Evolutionary conservation across 2,888 invertebrate genomes (phyloP).

Genomic region (Lymantria monacha): DNA sequence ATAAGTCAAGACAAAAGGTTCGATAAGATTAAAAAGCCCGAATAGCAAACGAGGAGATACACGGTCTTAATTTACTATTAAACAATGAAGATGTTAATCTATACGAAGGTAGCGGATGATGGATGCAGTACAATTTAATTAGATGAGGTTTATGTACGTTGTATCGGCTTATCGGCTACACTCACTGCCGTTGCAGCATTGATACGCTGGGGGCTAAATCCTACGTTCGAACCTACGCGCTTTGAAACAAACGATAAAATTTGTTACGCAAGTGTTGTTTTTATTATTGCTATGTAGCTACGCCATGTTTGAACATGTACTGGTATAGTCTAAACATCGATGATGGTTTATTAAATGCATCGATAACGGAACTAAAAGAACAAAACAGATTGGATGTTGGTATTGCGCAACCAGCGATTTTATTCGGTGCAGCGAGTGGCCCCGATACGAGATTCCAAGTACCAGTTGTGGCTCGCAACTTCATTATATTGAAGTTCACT

Average conservation of each 20-base stretch:
- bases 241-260: slow-evolving; percentile 31
- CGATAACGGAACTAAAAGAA: slow-evolving; percentile 61
- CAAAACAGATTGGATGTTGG: slow-evolving; percentile 51
- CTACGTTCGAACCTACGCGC: slow-evolving; percentile 45
- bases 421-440: slow-evolving; percentile 58
- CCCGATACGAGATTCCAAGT: slow-evolving; percentile 49
- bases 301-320: slow-evolving; percentile 38
- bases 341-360: slow-evolving; percentile 52
- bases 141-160: slow-evolving; percentile 71
- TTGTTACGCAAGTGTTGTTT: slow-evolving; percentile 48
- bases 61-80: slow-evolving; percentile 69
- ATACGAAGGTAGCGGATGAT: slow-evolving; percentile 56
- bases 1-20: slow-evolving; percentile 31
- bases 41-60: slow-evolving; percentile 59
- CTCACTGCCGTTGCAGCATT: slow-evolving; percentile 46
- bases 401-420: slow-evolving; percentile 63
- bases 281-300: slow-evolving; percentile 35
- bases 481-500: slow-evolving; percentile 52
- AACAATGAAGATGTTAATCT: slow-evolving; percentile 79
- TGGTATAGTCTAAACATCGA: slow-evolving; percentile 48
- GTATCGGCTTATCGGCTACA: slow-evolving; percentile 63
- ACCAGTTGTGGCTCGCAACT: slow-evolving; percentile 50
- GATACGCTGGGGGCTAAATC: slow-evolving; percentile 45
- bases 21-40: slow-evolving; percentile 36
- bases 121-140: slow-evolving; percentile 74